These are phyloP conservation scores for Galagoides demidoff DNA, from an alignment of 2,797 vertebrate species.

Conservation along the genomic window DNA sequence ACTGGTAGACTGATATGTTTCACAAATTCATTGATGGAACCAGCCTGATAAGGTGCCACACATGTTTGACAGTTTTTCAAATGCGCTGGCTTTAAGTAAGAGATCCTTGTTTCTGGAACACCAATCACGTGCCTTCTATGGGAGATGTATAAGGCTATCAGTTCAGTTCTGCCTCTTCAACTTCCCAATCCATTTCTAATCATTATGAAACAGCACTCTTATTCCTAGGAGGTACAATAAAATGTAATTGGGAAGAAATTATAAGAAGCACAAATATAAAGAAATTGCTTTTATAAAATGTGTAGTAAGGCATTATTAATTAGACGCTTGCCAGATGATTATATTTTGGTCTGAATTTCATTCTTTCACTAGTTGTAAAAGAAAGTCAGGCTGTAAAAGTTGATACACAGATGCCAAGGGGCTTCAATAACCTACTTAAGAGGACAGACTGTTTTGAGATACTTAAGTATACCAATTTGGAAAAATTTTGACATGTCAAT, in stretches of 20 bases:
- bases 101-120: not conserved
- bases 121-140: not conserved
- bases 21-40: not conserved
- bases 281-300: not conserved
- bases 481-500: not conserved
- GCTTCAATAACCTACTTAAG: not conserved
- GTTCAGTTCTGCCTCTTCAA: not conserved
- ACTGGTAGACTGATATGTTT: not conserved
- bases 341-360: constrained; percentile 38
- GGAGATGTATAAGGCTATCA: not conserved
- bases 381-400: constrained; percentile 3
- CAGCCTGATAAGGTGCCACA: not conserved
- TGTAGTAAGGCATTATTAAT: not conserved
- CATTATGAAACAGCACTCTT: not conserved
- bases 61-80: not conserved
- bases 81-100: not conserved
- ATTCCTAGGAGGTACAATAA: not conserved
- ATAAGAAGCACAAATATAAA: constrained; percentile 39
- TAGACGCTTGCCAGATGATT: not conserved
- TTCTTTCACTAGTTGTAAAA: not conserved
- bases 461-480: not conserved
- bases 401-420: not conserved
- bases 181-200: not conserved
- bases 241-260: constrained; percentile 38
- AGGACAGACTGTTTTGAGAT: constrained; percentile 35